phyloP scores from a whole-genome alignment of 37 sponge, comb jelly and placozoan genomes.

The Mnemiopsis leidyi region DNA sequence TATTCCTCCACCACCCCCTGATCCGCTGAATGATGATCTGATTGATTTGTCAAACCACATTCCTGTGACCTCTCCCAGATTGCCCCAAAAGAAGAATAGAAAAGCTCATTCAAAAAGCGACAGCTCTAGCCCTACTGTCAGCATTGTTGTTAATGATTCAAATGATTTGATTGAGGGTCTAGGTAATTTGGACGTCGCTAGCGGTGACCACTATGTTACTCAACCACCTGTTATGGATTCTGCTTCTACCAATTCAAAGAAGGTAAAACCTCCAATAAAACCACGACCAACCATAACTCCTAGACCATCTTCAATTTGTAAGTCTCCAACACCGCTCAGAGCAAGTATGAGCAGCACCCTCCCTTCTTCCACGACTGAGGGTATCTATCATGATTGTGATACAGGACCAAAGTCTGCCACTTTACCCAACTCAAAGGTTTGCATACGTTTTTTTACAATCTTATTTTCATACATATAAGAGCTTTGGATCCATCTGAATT shows the following conservation, averaged over 20 bases:
- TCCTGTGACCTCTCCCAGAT: not conserved
- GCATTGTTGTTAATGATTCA: not conserved
- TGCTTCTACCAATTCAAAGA: not conserved
- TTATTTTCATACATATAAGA: too few species aligned
- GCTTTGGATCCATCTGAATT: too few species aligned
- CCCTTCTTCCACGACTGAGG: not conserved
- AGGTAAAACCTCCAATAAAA: not conserved
- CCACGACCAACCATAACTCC: not conserved
- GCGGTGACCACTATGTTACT: not conserved
- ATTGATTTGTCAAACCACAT: not conserved
- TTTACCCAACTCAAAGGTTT: not conserved
- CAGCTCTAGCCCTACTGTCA: not conserved
- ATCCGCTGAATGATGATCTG: not conserved
- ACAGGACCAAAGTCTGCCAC: not conserved
- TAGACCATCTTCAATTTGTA: not conserved
- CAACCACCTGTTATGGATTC: not conserved
- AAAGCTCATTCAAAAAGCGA: not conserved
- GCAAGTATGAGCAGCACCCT: not conserved
- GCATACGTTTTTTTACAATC: too few species aligned
- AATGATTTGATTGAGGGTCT: not conserved
- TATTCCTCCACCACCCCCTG: not conserved
- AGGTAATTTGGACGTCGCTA: not conserved
- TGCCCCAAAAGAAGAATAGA: not conserved
- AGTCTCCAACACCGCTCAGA: not conserved
- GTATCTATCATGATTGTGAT: not conserved